Evolutionary conservation across 2,888 invertebrate species (phyloP).

Genomic region (Neoascia interrupta): DNA sequence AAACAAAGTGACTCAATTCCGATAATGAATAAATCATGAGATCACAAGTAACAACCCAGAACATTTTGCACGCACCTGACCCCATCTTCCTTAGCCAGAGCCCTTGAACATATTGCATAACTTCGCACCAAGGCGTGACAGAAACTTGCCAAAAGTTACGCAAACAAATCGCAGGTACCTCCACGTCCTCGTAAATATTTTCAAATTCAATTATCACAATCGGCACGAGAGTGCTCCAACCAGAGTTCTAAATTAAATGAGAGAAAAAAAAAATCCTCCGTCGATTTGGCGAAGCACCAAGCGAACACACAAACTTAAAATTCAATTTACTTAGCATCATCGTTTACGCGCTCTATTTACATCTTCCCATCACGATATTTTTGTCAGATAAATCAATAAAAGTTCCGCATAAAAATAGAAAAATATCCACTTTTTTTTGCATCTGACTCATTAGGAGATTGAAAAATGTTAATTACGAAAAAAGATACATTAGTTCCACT

Average conservation of each 20-base stretch:
- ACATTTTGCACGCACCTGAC: too few species aligned
- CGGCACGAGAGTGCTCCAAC: not conserved
- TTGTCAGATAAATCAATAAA: conserved; percentile 23
- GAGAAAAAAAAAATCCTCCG: too few species aligned
- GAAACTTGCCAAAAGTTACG: conserved; percentile 27
- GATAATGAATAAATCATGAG: too few species aligned
- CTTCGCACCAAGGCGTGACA: not conserved
- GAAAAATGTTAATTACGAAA: conserved; percentile 45
- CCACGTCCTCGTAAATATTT: conserved; percentile 1
- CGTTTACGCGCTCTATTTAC: too few species aligned
- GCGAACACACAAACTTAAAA: not conserved
- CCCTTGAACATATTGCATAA: too few species aligned
- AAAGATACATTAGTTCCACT: conserved; percentile 51
- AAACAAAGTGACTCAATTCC: too few species aligned
- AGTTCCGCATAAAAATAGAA: conserved; percentile 4
- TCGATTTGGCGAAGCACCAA: not conserved
- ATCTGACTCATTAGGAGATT: conserved; percentile 18
- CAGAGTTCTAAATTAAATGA: not conserved
- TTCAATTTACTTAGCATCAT: not conserved
- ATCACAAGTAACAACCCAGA: too few species aligned
- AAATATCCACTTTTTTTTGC: too few species aligned
- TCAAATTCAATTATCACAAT: conserved; percentile 26
- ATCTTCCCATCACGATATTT: not conserved
- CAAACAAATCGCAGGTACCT: conserved; percentile 2
- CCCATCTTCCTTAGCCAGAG: too few species aligned